Conservation (phyloP, 2,797 vertebrate species). For the Percopsis omiscomaycus region DNA sequence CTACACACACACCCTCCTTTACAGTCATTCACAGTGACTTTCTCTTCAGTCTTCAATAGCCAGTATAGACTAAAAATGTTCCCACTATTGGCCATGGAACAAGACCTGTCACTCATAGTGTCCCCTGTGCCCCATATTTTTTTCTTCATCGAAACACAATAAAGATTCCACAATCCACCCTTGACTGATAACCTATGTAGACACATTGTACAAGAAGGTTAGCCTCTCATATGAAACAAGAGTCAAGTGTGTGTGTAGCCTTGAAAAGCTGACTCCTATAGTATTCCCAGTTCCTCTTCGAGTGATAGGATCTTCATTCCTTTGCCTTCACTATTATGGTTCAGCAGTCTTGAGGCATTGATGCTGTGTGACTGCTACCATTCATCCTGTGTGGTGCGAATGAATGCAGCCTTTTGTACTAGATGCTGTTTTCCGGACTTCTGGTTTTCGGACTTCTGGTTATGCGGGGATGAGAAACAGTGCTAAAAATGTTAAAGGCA, state of each 20-base stretch:
- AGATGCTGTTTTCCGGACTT: not conserved
- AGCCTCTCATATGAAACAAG: slow-evolving; percentile 4
- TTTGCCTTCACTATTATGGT: slow-evolving; percentile 9
- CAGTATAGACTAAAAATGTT: slow-evolving; percentile 17
- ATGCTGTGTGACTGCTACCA: slow-evolving; percentile 14
- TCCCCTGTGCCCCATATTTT: slow-evolving; percentile 41
- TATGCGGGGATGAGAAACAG: not conserved
- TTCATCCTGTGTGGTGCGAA: slow-evolving; percentile 15
- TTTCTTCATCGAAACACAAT: slow-evolving; percentile 33
- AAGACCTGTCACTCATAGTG: slow-evolving; percentile 12
- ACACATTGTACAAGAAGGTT: slow-evolving; percentile 31
- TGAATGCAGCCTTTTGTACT: slow-evolving; percentile 1
- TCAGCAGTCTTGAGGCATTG: slow-evolving; percentile 9
- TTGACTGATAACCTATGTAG: slow-evolving; percentile 26
- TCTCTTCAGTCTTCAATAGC: slow-evolving; percentile 22
- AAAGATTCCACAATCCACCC: no score
- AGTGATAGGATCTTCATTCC: slow-evolving; percentile 30
- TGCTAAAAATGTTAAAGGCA: no score
- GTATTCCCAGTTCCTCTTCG: slow-evolving; percentile 8
- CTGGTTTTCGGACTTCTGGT: not conserved
- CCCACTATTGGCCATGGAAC: slow-evolving; percentile 10
- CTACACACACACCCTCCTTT: slow-evolving; percentile 10
- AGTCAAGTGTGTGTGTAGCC: not conserved
- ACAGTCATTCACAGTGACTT: slow-evolving; percentile 11
- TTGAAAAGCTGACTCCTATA: not conserved